A percentile compares a stretch with the other conserved stretches of the same genome.
These are phyloP conservation scores for Pristionchus fissidentatus DNA, from an alignment of 2,888 invertebrate species.

Conservation along the genomic window DNA sequence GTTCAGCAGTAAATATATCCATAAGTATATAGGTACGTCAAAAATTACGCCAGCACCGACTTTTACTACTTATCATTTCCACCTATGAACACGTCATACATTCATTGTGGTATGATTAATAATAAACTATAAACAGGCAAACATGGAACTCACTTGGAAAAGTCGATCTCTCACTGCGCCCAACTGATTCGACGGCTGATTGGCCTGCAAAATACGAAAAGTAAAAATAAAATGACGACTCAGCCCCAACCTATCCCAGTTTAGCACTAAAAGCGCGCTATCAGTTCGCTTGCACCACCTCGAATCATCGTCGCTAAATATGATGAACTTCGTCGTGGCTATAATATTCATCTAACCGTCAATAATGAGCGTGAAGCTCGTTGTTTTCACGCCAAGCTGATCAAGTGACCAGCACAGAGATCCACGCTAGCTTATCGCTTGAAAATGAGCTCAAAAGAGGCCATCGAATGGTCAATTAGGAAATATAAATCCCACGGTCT, in stretches of 20 bases:
- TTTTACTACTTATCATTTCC: too few relatives aligned
- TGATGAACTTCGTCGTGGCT: too few relatives aligned
- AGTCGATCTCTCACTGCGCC: constrained; percentile 68
- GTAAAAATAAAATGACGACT: not conserved
- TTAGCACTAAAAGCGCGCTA: too few relatives aligned
- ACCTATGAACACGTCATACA: too few relatives aligned
- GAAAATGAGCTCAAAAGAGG: not conserved
- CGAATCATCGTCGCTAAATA: not conserved
- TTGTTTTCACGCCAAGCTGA: too few relatives aligned
- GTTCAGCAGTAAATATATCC: too few relatives aligned
- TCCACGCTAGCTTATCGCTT: not conserved
- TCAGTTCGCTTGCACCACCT: not conserved
- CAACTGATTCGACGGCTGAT: constrained; percentile 48
- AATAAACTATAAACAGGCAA: too few relatives aligned
- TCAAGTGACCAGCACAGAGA: not conserved
- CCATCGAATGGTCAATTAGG: not conserved
- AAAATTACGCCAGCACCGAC: too few relatives aligned
- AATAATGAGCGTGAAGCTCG: too few relatives aligned
- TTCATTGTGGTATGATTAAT: too few relatives aligned
- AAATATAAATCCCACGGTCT: not conserved
- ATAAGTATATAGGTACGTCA: too few relatives aligned
- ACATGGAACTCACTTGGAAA: constrained; percentile 62
- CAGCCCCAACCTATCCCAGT: not conserved
- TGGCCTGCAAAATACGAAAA: constrained; percentile 8
- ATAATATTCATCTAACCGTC: too few relatives aligned